Conservation (phyloP, 2,797 vertebrate genomes). For the Bovichtus variegatus region DNA sequence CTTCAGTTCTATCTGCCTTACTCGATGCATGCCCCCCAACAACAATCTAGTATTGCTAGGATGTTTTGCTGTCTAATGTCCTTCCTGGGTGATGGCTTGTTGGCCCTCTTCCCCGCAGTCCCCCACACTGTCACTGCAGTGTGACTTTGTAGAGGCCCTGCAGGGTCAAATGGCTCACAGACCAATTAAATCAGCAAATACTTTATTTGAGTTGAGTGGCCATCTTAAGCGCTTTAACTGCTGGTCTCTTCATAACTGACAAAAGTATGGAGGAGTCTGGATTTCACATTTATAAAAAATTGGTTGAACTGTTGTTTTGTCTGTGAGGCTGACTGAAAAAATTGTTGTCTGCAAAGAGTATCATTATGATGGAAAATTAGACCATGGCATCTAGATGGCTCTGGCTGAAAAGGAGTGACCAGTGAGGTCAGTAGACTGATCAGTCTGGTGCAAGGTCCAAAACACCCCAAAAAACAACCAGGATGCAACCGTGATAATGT, state of each 20-base stretch:
- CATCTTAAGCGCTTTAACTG: background rate
- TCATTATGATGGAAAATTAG: too few species aligned
- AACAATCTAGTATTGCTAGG: conserved; percentile 6
- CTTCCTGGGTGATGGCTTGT: conserved; percentile 32
- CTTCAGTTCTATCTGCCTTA: background rate
- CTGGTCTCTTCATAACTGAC: background rate
- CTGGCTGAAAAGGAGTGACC: background rate
- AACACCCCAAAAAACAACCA: background rate
- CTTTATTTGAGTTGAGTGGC: conserved; percentile 4
- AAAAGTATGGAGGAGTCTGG: background rate
- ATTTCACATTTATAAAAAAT: background rate
- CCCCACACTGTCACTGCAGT: background rate
- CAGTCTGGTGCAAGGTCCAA: background rate
- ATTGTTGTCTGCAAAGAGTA: too few species aligned
- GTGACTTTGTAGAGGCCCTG: conserved; percentile 7
- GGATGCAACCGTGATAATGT: background rate
- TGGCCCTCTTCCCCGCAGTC: conserved; percentile 8
- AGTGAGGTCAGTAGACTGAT: background rate
- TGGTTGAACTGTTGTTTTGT: too few species aligned
- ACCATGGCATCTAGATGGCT: background rate
- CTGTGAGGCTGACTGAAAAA: too few species aligned
- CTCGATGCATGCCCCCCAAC: too few species aligned
- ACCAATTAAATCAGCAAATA: conserved; percentile 33
- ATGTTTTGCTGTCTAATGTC: conserved; percentile 38
- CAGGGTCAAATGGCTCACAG: conserved; percentile 15